Percentiles rank a stretch among this genome's conserved stretches.
phyloP scores from a whole-genome alignment of 1,140 invertebrate genomes.

The Heliconius himera region DNA sequence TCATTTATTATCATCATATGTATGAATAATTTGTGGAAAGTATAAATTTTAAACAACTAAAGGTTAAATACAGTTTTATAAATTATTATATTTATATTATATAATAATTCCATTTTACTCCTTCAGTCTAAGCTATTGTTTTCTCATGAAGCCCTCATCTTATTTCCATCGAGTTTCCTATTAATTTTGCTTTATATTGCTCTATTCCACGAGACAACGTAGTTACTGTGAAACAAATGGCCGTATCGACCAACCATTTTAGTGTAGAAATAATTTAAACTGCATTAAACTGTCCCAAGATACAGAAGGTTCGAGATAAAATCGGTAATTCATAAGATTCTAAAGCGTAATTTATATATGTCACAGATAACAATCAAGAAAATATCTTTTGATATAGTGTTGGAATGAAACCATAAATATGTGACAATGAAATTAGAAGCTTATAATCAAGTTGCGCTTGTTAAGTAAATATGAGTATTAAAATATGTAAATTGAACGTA shows the following conservation, averaged over 20 bases:
- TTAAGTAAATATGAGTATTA: neutral
- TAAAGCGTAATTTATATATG: conserved; percentile 40
- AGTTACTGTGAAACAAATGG: conserved; percentile 54
- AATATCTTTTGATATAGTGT: conserved; percentile 30
- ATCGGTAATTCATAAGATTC: conserved; percentile 41
- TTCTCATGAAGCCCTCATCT: neutral
- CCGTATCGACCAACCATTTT: conserved; percentile 45
- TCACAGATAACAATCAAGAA: conserved; percentile 35
- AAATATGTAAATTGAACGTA: neutral
- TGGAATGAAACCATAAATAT: conserved; percentile 16
- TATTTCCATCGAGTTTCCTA: conserved; percentile 1
- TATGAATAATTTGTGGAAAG: no score
- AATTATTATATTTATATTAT: no score
- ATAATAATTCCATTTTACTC: neutral
- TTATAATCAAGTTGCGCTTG: conserved; percentile 8
- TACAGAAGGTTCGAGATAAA: conserved; percentile 33
- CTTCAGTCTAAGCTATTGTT: neutral
- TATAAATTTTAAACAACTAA: no score
- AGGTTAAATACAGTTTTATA: no score
- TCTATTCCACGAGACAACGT: conserved; percentile 31
- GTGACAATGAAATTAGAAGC: conserved; percentile 16
- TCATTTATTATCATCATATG: neutral
- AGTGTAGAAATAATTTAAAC: conserved; percentile 49
- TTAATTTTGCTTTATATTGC: neutral
- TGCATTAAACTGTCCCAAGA: conserved; percentile 46